Evolutionary conservation across 2,888 invertebrate species (phyloP).

Genomic region (Silvanus unidentatus): DNA sequence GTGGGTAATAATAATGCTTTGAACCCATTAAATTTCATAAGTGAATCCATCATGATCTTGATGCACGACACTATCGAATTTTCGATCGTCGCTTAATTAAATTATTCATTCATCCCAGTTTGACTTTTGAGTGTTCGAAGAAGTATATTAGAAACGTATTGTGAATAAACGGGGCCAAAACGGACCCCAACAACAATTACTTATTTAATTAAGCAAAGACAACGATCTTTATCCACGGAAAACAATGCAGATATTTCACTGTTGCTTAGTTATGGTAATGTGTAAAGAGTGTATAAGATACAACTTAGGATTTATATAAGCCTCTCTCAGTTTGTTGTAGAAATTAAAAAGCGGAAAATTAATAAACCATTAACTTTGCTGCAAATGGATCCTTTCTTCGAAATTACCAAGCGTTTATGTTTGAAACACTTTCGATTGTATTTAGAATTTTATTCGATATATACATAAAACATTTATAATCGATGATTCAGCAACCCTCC

Average conservation of each 20-base stretch:
- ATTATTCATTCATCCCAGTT: no score
- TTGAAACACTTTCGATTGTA: no score
- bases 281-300: slow-evolving; percentile 13
- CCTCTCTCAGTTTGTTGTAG: slow-evolving; percentile 17
- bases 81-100: no score
- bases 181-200: slow-evolving; percentile 40
- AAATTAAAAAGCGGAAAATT: slow-evolving; percentile 41
- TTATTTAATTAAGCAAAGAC: slow-evolving; percentile 39
- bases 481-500: no score
- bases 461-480: no score
- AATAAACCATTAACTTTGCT: slow-evolving; percentile 14
- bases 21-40: slow-evolving; percentile 44
- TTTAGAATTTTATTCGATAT: no score
- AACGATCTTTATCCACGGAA: slow-evolving; percentile 35
- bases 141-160: no score
- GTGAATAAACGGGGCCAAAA: no score
- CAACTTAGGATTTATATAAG: not conserved
- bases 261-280: slow-evolving; percentile 43
- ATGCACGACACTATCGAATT: slow-evolving; percentile 36
- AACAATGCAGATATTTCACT: slow-evolving; percentile 44
- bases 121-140: no score
- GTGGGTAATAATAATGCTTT: slow-evolving; percentile 41
- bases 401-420: slow-evolving; percentile 1
- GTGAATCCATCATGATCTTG: slow-evolving; percentile 41
- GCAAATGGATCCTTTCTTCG: no score